Percentiles rank a stretch among this genome's conserved stretches.
phyloP scores from a whole-genome alignment of 2,113 vertebrate species.

The Crotalus helleri region DNA sequence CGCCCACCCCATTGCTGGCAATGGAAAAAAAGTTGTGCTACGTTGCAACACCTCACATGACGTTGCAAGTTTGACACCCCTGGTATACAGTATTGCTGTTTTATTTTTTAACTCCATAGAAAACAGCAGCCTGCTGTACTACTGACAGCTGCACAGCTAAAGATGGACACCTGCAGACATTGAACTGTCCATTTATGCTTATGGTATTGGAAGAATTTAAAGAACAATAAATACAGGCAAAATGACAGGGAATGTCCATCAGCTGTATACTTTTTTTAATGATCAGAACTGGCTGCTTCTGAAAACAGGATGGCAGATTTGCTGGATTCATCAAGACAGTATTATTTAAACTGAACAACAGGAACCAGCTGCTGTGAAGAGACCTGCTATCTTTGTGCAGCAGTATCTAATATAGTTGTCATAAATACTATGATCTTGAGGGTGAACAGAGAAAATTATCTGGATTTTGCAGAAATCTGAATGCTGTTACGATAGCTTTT shows the following conservation, averaged over 20 bases:
- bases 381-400: not conserved
- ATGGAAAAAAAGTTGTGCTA: no score
- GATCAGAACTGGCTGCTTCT: not conserved
- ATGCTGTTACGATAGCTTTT: not conserved
- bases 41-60: no score
- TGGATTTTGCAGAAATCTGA: not conserved
- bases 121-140: not conserved
- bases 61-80: no score
- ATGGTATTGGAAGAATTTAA: not conserved
- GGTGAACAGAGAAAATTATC: not conserved
- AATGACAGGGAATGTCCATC: not conserved
- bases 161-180: not conserved
- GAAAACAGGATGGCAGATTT: not conserved
- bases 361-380: not conserved
- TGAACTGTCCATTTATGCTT: not conserved
- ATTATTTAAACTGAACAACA: not conserved
- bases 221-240: not conserved
- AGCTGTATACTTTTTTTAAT: not conserved
- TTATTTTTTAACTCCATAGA: not conserved
- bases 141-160: not conserved
- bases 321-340: not conserved
- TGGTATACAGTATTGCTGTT: not conserved
- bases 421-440: not conserved
- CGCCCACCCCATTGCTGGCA: no score
- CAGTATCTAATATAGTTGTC: not conserved